These are phyloP conservation scores for Baryphthengus martii DNA, from an alignment of 2,113 vertebrate species.

Conservation along the genomic window DNA sequence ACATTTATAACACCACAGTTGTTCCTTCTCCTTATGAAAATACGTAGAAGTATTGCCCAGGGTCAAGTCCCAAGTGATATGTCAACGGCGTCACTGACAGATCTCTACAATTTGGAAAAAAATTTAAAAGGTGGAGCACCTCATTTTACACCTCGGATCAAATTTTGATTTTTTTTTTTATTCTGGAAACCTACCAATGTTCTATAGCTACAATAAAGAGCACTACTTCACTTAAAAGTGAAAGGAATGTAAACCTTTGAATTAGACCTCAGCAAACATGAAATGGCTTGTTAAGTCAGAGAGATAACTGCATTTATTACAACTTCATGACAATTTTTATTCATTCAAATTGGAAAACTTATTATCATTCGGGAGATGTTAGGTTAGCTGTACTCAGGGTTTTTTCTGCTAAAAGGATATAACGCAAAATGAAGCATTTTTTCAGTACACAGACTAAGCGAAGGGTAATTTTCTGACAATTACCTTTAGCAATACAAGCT, in stretches of 20 bases:
- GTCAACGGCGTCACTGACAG: not conserved
- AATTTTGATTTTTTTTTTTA: not conserved
- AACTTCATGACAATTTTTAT: not conserved
- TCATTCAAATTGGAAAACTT: not conserved
- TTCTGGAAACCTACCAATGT: not conserved
- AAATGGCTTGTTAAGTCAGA: not conserved
- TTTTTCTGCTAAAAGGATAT: not conserved
- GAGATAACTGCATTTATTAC: not conserved
- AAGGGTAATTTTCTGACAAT: slow-evolving; percentile 12
- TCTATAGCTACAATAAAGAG: not conserved
- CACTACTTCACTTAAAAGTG: not conserved
- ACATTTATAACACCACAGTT: not conserved
- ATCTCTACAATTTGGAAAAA: not conserved
- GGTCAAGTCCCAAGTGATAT: not conserved
- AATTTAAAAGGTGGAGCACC: rapidly evolving
- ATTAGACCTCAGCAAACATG: not conserved
- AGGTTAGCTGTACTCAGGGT: not conserved
- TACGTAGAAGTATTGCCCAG: not conserved
- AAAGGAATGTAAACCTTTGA: not conserved
- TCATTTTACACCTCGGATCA: not conserved
- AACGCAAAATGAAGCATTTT: not conserved
- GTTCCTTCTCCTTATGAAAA: not conserved
- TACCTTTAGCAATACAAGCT: not conserved
- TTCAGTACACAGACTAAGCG: not conserved
- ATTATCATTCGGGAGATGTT: not conserved